phyloP scores from a whole-genome alignment of 30 jellyfish, hydroid and myxozoan genomes.

The Turritopsis dohrnii region DNA sequence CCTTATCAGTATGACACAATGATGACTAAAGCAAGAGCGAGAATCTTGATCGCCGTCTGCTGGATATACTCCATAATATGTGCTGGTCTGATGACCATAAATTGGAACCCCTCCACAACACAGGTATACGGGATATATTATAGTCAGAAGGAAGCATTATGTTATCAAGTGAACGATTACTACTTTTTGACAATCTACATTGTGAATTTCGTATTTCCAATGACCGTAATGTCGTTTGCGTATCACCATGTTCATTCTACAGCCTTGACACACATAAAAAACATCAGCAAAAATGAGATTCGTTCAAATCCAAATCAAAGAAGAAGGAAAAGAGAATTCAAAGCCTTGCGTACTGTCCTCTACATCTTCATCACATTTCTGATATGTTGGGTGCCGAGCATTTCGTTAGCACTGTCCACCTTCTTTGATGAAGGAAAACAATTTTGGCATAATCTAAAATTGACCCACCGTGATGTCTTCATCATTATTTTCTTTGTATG shows the following conservation, averaged over 20 bases:
- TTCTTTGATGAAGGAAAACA: background rate
- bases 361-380: constrained; percentile 16
- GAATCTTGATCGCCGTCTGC: background rate
- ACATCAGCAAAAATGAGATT: background rate
- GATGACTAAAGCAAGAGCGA: background rate
- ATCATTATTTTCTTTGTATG: background rate
- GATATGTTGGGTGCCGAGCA: constrained; percentile 31
- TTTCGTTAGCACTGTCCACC: background rate
- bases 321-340: constrained; percentile 12
- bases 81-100: constrained; percentile 6
- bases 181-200: constrained; percentile 22
- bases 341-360: constrained; percentile 17
- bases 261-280: constrained; percentile 23
- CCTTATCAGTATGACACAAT: constrained; percentile 1
- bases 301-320: background rate
- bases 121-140: background rate
- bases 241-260: constrained; percentile 21
- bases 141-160: background rate
- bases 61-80: constrained; percentile 22
- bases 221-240: constrained; percentile 21
- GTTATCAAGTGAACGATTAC: background rate
- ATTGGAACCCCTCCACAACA: constrained; percentile 2
- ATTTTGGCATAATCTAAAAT: background rate
- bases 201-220: constrained; percentile 18
- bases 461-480: background rate